Evolutionary conservation across 1,140 invertebrate species (phyloP), one percentile per base, ranked within the genome.

Genomic region (Cataglyphis hispanica): DNA sequence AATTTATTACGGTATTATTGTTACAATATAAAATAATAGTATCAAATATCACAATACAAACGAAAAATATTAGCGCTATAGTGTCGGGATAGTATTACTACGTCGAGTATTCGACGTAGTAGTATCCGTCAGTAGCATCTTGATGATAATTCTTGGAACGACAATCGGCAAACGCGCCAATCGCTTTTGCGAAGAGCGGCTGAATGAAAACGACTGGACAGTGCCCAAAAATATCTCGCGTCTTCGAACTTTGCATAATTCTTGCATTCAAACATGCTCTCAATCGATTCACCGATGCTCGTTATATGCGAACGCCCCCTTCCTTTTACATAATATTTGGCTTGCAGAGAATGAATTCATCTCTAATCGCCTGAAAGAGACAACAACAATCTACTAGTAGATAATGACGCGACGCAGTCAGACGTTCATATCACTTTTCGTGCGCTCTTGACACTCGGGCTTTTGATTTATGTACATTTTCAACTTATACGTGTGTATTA

Each of bases 181-280:
- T 16, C 22, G 16, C 56, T 64, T 50, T 58, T 34, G 34, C 66
- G 25, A 43, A 58, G 56, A 50, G 56, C 70, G 46, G 66, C 67
- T 83, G 75, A 89, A 88, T 83, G 87, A 76, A 86, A 81, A 37
- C 69, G 66, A 69, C 64, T 75, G 75, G 67, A 66, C 67, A 76
- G 11, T 75, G 27, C 40, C 50, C 78, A 25, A 58, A 63, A 72
- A 87, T 69, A 69, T 72, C 27, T 27, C 31, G 11, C 10, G 16
- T 40, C 50, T 58, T 46, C n/a, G 69, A 34, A 74, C 66, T 56
- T 31, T 61, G 16, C 8, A 19, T 66, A 53, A 80, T 67, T 75
- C 60, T 40, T 56, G n/a, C 16, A 22, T 37, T 13, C 16, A 22
- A 69, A 46, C 3, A 19, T 22, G 19, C 25, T n/a, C 22, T 46